A percentile compares a stretch with the other conserved stretches of the same genome.
Conservation (phyloP, 2,888 invertebrate genomes). For the Nasonia oneida region DNA sequence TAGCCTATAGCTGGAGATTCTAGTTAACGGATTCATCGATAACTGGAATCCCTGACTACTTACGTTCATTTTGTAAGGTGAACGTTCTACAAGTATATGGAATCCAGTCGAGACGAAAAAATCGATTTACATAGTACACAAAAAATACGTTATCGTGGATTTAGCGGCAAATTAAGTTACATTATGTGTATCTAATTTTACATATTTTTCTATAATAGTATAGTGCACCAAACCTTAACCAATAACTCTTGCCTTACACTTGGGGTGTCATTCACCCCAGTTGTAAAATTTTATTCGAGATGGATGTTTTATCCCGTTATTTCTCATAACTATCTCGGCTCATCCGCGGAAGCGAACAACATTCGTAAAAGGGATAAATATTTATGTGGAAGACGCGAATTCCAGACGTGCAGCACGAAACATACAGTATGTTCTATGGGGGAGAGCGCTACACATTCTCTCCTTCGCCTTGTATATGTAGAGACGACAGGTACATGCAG, state of each 20-base stretch:
- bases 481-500: not conserved
- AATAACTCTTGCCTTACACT: not conserved
- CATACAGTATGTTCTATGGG: not conserved
- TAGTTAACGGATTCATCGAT: not conserved
- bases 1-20: not conserved
- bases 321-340: not conserved
- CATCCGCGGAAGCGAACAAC: not conserved
- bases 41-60: conserved; percentile 6
- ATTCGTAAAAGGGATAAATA: not conserved
- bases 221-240: not conserved
- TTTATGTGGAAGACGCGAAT: not conserved
- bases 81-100: conserved; percentile 2
- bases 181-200: not conserved
- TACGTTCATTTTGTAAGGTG: not conserved
- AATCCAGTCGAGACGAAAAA: not conserved
- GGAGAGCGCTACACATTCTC: not conserved
- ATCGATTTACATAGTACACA: not conserved
- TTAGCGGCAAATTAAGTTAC: not conserved
- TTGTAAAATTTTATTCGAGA: not conserved
- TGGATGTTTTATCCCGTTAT: not conserved
- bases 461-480: not conserved
- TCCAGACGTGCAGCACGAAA: not conserved
- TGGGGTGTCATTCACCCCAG: not conserved
- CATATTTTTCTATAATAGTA: not conserved
- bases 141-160: not conserved